These are phyloP conservation scores for Brachionus manjavacas DNA, from an alignment of 1,140 invertebrate genomes.

Conservation along the genomic window DNA sequence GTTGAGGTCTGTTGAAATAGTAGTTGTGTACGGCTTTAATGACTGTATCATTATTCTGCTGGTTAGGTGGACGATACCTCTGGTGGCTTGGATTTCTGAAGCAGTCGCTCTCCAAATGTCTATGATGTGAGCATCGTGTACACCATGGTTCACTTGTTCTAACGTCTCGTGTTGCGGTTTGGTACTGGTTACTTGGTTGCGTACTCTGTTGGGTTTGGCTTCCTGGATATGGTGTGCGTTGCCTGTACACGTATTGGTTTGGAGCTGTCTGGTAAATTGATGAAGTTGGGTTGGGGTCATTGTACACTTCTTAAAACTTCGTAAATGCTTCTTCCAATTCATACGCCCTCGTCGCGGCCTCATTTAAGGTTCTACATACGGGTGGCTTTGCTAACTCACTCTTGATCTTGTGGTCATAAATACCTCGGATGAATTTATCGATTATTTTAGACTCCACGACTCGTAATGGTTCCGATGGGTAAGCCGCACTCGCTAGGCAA, in stretches of 20 bases:
- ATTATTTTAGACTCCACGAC: neutral
- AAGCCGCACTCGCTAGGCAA: neutral
- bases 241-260: too few species aligned
- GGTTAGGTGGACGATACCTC: neutral
- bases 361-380: neutral
- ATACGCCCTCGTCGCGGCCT: neutral
- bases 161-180: neutral
- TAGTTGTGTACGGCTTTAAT: neutral
- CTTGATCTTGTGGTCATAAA: slow-evolving; percentile 19
- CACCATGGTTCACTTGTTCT: neutral
- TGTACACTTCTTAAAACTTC: neutral
- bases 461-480: neutral
- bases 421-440: neutral
- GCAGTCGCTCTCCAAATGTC: neutral
- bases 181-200: neutral
- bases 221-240: too few species aligned
- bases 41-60: neutral
- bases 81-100: neutral
- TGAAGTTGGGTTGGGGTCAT: too few species aligned
- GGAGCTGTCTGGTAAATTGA: too few species aligned
- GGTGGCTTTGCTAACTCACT: neutral
- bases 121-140: neutral
- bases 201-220: too few species aligned
- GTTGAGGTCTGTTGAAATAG: neutral
- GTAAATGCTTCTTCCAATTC: slow-evolving; percentile 1